A percentile compares a stretch with the other conserved stretches of the same genome.
phyloP scores from a whole-genome alignment of 2,797 vertebrate genomes.

The Acanthis flammea region DNA sequence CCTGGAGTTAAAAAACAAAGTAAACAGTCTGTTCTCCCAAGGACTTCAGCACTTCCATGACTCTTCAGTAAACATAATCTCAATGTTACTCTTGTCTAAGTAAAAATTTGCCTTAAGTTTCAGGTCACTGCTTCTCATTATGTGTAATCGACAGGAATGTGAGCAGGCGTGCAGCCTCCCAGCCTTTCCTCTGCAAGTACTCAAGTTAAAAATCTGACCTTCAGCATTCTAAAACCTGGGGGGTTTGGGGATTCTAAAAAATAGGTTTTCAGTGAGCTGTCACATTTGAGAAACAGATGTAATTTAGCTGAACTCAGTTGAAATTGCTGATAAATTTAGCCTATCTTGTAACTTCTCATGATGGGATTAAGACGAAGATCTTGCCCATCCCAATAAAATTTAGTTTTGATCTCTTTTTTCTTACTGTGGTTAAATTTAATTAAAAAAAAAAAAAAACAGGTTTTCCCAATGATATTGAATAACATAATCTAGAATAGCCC shows the following conservation, averaged over 20 bases:
- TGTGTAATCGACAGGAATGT: not conserved
- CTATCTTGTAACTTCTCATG: not conserved
- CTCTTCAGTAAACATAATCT: not conserved
- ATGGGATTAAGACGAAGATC: not conserved
- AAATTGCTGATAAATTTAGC: not conserved
- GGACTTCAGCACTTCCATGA: not conserved
- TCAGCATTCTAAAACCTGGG: not conserved
- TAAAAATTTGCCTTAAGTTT: slow-evolving; percentile 23
- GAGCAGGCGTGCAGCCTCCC: not conserved
- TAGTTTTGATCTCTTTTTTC: not conserved
- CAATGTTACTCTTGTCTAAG: not conserved
- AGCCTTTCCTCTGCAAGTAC: not conserved
- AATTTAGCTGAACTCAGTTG: not conserved
- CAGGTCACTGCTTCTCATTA: slow-evolving; percentile 40
- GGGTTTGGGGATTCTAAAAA: not conserved
- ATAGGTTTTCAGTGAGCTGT: not conserved
- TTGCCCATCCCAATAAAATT: not conserved
- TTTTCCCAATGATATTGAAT: not conserved
- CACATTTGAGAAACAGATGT: not conserved
- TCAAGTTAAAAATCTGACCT: not conserved
- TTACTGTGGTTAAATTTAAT: not conserved
- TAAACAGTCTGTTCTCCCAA: not conserved
- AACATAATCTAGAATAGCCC: not conserved
- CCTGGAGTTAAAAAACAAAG: not conserved
- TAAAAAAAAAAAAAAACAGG: no score